Conservation (phyloP, 2,888 invertebrate species). For the Tiphia femorata region DNA sequence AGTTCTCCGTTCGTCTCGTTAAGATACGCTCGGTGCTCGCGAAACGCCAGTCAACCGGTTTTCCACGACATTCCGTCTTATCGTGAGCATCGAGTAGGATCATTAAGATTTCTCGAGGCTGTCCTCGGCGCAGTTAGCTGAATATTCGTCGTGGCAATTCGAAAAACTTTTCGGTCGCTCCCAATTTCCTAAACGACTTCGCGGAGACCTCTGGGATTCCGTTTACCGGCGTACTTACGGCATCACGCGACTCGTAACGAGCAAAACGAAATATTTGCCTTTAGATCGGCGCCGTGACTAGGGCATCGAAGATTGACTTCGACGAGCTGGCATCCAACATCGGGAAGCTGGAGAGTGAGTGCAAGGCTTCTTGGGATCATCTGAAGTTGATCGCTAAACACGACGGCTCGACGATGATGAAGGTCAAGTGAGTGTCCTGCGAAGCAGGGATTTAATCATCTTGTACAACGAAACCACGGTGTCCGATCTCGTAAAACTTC, state of each 20-base stretch:
- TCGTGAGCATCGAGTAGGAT: no score
- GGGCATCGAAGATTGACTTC: conserved; percentile 95
- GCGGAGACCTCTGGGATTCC: neutral
- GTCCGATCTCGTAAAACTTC: conserved; percentile 1
- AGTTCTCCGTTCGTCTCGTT: no score
- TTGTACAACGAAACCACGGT: neutral
- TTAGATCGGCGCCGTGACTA: conserved; percentile 88
- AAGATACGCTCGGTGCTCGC: no score
- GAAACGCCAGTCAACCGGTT: no score
- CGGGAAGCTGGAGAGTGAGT: conserved; percentile 91
- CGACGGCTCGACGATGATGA: conserved; percentile 89
- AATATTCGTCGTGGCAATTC: no score
- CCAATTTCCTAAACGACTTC: neutral
- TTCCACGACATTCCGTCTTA: neutral
- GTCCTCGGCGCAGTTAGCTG: no score
- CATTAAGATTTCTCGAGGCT: no score
- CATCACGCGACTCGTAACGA: neutral
- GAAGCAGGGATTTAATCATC: no score
- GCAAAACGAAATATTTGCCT: conserved; percentile 7
- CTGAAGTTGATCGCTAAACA: conserved; percentile 95
- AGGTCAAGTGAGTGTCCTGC: conserved; percentile 78
- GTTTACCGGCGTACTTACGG: no score
- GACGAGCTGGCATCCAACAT: conserved; percentile 90
- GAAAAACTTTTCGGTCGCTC: no score
- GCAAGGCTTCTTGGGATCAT: conserved; percentile 97